phyloP scores from a whole-genome alignment of 2,888 invertebrate genomes.

The Hypselothyrea guttata region DNA sequence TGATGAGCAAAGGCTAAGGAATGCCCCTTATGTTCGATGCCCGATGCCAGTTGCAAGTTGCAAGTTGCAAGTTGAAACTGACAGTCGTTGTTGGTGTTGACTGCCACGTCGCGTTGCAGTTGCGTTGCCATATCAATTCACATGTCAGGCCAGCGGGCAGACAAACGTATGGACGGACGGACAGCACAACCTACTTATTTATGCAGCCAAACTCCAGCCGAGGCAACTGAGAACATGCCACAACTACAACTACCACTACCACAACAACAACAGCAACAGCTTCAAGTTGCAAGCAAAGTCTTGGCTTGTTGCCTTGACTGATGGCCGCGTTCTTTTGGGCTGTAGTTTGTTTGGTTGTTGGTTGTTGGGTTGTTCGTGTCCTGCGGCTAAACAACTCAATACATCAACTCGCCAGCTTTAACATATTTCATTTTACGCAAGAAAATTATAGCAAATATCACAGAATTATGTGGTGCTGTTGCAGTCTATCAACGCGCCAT shows the following conservation, averaged over 20 bases:
- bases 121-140: constrained; percentile 73
- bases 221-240: constrained; percentile 16
- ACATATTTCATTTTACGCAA: constrained; percentile 67
- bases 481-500: constrained; percentile 50
- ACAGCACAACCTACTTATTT: constrained; percentile 68
- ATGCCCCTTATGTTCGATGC: constrained; percentile 39
- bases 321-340: constrained; percentile 53
- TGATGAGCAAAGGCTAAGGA: constrained; percentile 54
- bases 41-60: constrained; percentile 21
- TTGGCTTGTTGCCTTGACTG: constrained; percentile 55
- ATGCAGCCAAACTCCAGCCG: constrained; percentile 47
- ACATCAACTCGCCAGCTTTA: constrained; percentile 51
- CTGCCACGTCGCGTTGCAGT: constrained; percentile 16
- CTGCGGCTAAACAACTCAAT: constrained; percentile 75
- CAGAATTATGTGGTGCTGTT: constrained; percentile 49
- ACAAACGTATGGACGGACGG: constrained; percentile 32
- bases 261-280: background rate
- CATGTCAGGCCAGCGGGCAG: constrained; percentile 63
- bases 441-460: constrained; percentile 68
- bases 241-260: too few species aligned
- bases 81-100: constrained; percentile 3
- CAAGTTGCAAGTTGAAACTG: constrained; percentile 16
- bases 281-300: constrained; percentile 5
- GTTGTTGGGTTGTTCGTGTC: constrained; percentile 32
- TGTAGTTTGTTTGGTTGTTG: constrained; percentile 1